Conservation (phyloP, 2,888 invertebrate species). For the Elmis aenea region DNA sequence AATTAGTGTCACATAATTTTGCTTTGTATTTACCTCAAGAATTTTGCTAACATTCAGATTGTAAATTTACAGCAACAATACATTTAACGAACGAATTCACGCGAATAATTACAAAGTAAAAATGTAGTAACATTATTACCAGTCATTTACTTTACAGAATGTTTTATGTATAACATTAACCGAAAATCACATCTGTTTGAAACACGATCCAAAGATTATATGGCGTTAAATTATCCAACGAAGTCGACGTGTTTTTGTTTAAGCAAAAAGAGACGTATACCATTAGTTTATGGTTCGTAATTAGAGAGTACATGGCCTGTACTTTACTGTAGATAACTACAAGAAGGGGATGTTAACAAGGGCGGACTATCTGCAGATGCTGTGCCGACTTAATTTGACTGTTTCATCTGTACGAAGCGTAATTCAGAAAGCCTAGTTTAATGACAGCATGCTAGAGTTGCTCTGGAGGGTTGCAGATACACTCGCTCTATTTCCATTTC, state of each 20-base stretch:
- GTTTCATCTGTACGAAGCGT: slow-evolving; percentile 22
- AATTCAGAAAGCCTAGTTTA: slow-evolving; percentile 16
- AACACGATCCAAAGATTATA: slow-evolving; percentile 26
- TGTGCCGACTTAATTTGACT: slow-evolving; percentile 26
- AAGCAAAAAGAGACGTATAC: slow-evolving; percentile 19
- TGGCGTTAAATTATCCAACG: slow-evolving; percentile 27
- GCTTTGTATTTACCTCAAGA: too few species aligned
- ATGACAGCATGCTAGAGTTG: too few species aligned
- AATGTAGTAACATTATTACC: too few species aligned
- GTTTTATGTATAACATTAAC: too few species aligned
- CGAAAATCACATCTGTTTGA: slow-evolving; percentile 28
- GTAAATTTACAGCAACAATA: too few species aligned
- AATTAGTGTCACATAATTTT: too few species aligned
- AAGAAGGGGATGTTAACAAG: slow-evolving; percentile 21
- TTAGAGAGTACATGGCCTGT: slow-evolving; percentile 22
- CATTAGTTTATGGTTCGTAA: slow-evolving; percentile 21
- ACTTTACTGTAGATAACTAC: slow-evolving; percentile 22
- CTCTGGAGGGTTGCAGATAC: too few species aligned
- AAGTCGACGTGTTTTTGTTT: slow-evolving; percentile 22
- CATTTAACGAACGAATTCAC: too few species aligned
- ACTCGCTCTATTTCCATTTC: too few species aligned
- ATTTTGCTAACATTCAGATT: too few species aligned
- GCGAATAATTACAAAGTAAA: too few species aligned
- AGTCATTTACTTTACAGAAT: too few species aligned
- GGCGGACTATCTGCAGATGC: slow-evolving; percentile 19